A percentile compares a stretch with the other conserved stretches of the same genome.
These are phyloP conservation scores for Maniola jurtina DNA, from an alignment of 1,140 invertebrate genomes.

Conservation along the genomic window DNA sequence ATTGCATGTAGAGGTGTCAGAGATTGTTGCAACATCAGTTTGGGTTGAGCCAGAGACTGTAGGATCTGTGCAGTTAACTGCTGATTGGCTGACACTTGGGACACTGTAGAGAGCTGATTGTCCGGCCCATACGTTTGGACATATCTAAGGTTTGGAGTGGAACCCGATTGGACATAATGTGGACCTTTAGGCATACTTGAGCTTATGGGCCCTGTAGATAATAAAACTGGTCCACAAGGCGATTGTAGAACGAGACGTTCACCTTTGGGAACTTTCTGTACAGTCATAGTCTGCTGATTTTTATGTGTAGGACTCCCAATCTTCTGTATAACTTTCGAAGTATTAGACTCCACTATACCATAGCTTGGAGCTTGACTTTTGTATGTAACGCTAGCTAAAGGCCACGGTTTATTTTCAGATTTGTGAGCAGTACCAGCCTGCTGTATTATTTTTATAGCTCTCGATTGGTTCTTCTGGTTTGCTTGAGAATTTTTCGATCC, in stretches of 20 bases:
- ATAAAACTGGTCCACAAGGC: slow-evolving; percentile 64
- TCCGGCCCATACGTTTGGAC: slow-evolving; percentile 70
- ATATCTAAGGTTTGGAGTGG: slow-evolving; percentile 69
- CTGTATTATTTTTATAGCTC: slow-evolving; percentile 73
- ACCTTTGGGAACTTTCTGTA: slow-evolving; percentile 63
- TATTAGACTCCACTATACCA: slow-evolving; percentile 56
- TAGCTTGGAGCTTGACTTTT: slow-evolving; percentile 56
- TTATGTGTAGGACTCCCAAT: slow-evolving; percentile 65
- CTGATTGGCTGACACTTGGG: slow-evolving; percentile 71
- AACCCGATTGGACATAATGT: slow-evolving; percentile 69
- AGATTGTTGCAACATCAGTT: slow-evolving; percentile 58
- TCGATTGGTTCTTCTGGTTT: slow-evolving; percentile 64
- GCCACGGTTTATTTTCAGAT: slow-evolving; percentile 62
- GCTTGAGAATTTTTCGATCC: slow-evolving; percentile 62
- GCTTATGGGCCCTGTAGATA: slow-evolving; percentile 64
- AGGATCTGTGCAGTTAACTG: slow-evolving; percentile 75
- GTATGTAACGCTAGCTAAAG: slow-evolving; percentile 61
- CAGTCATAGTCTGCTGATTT: slow-evolving; percentile 46
- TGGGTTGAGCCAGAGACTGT: slow-evolving; percentile 71
- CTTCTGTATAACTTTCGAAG: slow-evolving; percentile 70
- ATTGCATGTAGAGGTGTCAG: slow-evolving; percentile 44
- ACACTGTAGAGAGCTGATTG: slow-evolving; percentile 60
- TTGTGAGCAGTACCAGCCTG: slow-evolving; percentile 61
- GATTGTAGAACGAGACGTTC: slow-evolving; percentile 70
- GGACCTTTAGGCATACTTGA: slow-evolving; percentile 65